Percentiles rank a stretch among this genome's conserved stretches.
phyloP scores from a whole-genome alignment of 2,113 vertebrate genomes.

The Sinosuthora webbiana region DNA sequence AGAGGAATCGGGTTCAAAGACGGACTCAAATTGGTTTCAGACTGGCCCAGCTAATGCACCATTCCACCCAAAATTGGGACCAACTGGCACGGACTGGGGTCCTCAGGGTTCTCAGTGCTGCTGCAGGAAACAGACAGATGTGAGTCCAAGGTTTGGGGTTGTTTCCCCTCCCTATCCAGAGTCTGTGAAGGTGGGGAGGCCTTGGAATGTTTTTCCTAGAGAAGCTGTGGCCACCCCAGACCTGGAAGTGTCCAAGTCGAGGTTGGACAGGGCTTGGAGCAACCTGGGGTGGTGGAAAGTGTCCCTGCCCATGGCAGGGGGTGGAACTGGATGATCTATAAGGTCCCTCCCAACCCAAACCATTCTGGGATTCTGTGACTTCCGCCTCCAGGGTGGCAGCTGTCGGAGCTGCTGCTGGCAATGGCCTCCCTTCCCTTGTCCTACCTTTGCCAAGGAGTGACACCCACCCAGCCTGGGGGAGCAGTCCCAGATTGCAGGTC shows the following conservation, averaged over 20 bases:
- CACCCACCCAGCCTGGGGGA: neutral
- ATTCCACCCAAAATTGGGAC: neutral
- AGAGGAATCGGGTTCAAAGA: conserved; percentile 3
- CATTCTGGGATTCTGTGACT: neutral
- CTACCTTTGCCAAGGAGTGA: neutral
- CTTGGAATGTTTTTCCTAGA: neutral
- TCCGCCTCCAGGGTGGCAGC: neutral
- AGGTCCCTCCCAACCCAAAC: neutral
- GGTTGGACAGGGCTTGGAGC: rapidly evolving
- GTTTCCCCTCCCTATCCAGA: neutral
- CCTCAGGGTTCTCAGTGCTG: neutral
- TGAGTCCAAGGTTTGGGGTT: neutral
- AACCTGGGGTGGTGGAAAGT: rapidly evolving
- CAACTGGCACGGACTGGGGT: neutral
- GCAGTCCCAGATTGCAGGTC: neutral
- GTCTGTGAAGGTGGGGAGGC: neutral
- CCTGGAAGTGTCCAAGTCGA: neutral
- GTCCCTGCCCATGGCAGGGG: neutral
- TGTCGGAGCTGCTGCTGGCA: neutral
- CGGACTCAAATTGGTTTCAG: conserved; percentile 41
- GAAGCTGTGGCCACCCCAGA: neutral
- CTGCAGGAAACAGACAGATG: neutral
- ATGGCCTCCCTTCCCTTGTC: neutral
- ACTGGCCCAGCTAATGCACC: neutral
- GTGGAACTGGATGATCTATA: rapidly evolving